A percentile compares a stretch with the other conserved stretches of the same genome.
These are phyloP conservation scores for Cyclophora punctaria DNA, from an alignment of 2,888 invertebrate species.

Conservation along the genomic window DNA sequence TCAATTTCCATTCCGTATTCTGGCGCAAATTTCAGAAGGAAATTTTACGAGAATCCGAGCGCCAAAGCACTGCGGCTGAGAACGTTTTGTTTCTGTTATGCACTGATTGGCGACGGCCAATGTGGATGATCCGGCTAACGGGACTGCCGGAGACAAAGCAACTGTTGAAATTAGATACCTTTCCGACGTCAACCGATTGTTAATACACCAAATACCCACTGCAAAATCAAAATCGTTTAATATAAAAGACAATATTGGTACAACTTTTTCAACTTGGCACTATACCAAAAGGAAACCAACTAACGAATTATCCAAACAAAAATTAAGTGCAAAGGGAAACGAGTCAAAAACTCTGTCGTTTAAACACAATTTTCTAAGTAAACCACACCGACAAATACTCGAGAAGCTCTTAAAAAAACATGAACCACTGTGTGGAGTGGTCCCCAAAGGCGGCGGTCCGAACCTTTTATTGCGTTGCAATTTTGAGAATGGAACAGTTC, in stretches of 20 bases:
- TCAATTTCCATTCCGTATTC: constrained; percentile 13
- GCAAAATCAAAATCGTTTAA: no score
- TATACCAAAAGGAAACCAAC: no score
- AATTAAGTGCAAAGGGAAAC: no score
- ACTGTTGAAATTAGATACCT: constrained; percentile 32
- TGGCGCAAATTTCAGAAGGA: constrained; percentile 15
- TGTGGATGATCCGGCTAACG: constrained; percentile 37
- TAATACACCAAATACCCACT: no score
- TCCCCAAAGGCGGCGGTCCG: constrained; percentile 28
- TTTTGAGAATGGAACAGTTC: constrained; percentile 52
- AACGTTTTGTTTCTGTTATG: constrained; percentile 52
- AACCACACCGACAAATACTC: constrained; percentile 23
- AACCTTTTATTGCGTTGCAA: constrained; percentile 44
- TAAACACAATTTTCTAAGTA: constrained; percentile 15
- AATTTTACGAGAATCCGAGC: constrained; percentile 14
- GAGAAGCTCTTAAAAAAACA: constrained; percentile 27
- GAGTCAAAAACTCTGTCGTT: neutral
- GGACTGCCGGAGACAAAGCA: constrained; percentile 42
- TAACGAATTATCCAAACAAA: no score
- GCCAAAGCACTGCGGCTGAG: constrained; percentile 19
- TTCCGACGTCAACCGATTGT: neutral
- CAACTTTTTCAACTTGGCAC: no score
- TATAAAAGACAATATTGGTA: no score
- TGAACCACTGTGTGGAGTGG: constrained; percentile 19
- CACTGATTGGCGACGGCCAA: constrained; percentile 47